Evolutionary conservation across 2,113 vertebrate genomes (phyloP).

Genomic region (Zosterops hypoxanthus): DNA sequence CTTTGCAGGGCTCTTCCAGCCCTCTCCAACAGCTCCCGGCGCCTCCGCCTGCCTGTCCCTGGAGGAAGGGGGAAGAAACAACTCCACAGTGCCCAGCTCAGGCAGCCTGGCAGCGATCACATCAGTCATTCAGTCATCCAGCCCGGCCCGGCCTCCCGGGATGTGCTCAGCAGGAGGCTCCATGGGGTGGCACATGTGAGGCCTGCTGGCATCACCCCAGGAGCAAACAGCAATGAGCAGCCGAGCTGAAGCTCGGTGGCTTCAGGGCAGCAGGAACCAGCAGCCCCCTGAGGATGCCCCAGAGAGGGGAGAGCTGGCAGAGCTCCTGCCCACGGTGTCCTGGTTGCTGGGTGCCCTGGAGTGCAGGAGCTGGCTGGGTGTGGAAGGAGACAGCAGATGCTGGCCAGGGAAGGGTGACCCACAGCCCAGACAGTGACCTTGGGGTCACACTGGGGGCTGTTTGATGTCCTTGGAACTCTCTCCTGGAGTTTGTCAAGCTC

Average conservation of each 20-base stretch:
- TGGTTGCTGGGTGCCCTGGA: accelerated
- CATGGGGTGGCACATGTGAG: not conserved
- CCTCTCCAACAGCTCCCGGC: not conserved
- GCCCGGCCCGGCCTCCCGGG: not conserved
- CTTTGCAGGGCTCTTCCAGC: not conserved
- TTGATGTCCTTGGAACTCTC: not conserved
- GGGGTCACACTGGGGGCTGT: not conserved
- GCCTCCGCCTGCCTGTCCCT: not conserved
- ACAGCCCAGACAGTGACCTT: not conserved
- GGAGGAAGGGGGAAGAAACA: not conserved
- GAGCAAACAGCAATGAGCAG: not conserved
- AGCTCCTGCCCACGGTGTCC: not conserved
- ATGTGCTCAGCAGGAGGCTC: not conserved
- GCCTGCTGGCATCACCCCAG: accelerated
- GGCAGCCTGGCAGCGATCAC: not conserved
- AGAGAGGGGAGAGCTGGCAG: not conserved
- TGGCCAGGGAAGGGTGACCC: not conserved
- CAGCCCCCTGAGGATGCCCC: not conserved
- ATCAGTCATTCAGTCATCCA: not conserved
- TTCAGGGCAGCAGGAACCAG: not conserved
- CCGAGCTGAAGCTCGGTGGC: not conserved
- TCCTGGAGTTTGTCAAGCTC: not conserved
- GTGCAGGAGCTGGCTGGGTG: accelerated
- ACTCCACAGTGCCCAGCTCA: not conserved
- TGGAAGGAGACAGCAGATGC: not conserved